Evolutionary conservation across 2,888 invertebrate species (phyloP), one percentile per base, ranked within the genome.

Genomic region (Idaea biselata): DNA sequence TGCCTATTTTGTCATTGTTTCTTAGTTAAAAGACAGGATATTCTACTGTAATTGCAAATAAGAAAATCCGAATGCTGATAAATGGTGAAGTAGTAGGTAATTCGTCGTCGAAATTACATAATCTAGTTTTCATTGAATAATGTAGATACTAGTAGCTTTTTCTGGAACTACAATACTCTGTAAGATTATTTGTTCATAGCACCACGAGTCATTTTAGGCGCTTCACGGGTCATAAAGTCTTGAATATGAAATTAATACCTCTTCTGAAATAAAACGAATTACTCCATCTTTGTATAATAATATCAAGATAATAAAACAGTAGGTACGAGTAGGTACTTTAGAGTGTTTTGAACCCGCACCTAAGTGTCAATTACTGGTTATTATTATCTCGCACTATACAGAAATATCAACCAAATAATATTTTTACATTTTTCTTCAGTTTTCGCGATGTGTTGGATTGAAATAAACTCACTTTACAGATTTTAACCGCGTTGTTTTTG

Each of bases 211-310:
- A 62, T 63, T 66, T 63, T 61, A 66, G 60, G 32, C 58, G 16
- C 60, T 58, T 63, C 61, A 58, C 53, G 60, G 60, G 7, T 58
- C 61, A 63, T 66, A 63, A 66, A 66, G n/a, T 58, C 32, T 63
- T 60, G 65, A 65, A 60, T 63, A 66, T 66, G 63, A 66, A 66
- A 63, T 58, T 63, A 62, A 63, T 63, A 63, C 58, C 59, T 61
- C 57, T 16, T 18, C 60, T 14, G 56, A 61, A 62, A 62, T 62
- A 60, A 63, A 55, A 60, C 59, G 60, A 61, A 63, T 63, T 53
- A 57, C 61, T 18, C 56, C 16, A 17, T 63, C 60, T 61, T 58
- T 61, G 58, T 16, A 62, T 61, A 25, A 58, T 55, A 62, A 58
- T 55, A 18, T 8, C 44, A 11, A 5, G 25, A 5, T n/a, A 44